Percentiles rank a stretch among this genome's conserved stretches.
Evolutionary conservation across 2,113 vertebrate species (phyloP).

Genomic region (Nerophis ophidion): DNA sequence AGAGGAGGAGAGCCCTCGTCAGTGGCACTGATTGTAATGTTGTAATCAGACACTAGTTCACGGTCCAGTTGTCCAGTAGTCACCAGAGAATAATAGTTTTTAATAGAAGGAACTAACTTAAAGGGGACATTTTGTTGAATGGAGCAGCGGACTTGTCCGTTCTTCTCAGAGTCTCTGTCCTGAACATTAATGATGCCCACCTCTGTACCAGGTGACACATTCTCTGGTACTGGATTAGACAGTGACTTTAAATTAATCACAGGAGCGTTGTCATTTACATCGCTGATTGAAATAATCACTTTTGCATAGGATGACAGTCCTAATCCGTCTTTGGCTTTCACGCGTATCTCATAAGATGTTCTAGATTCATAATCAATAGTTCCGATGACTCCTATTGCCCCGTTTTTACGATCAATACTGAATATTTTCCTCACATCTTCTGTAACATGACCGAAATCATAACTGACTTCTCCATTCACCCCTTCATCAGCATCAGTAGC

Average conservation of each 20-base stretch:
- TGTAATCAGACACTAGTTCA: too few relatives aligned
- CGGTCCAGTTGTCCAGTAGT: too few relatives aligned
- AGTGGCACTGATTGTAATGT: too few relatives aligned
- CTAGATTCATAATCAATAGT: constrained; percentile 68
- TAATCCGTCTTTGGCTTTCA: constrained; percentile 71
- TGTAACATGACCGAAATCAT: constrained; percentile 66
- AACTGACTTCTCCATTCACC: constrained; percentile 68
- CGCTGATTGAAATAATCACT: constrained; percentile 60
- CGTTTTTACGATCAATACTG: constrained; percentile 57
- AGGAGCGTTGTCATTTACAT: constrained; percentile 66
- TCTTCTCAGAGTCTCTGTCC: constrained; percentile 21
- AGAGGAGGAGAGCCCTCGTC: too few relatives aligned
- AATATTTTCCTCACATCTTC: constrained; percentile 61
- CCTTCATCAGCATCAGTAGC: constrained; percentile 76
- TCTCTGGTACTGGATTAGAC: neutral
- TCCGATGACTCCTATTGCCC: constrained; percentile 63
- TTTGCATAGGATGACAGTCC: constrained; percentile 62
- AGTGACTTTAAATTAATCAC: constrained; percentile 66
- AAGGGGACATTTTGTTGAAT: too few relatives aligned
- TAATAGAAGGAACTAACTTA: too few relatives aligned
- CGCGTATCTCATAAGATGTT: constrained; percentile 65
- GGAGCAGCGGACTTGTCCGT: too few relatives aligned
- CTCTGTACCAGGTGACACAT: too few relatives aligned
- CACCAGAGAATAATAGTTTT: too few relatives aligned
- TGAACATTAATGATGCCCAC: too few relatives aligned